Conservation (phyloP, 2,113 vertebrate species). For the Falco punctatus region DNA sequence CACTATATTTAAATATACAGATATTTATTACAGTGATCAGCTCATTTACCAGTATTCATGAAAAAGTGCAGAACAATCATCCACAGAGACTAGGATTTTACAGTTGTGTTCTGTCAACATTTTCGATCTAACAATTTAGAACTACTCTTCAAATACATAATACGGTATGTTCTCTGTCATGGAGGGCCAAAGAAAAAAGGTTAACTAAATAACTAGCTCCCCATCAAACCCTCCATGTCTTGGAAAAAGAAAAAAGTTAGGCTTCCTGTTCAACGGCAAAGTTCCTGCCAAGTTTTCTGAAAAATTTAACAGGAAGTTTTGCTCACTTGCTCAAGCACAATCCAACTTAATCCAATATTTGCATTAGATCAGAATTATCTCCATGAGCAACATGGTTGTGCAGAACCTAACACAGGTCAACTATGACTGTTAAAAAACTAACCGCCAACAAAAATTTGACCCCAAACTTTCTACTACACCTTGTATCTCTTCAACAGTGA, state of each 20-base stretch:
- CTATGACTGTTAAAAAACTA: not conserved
- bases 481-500: not conserved
- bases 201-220: not conserved
- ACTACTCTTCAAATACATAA: not conserved
- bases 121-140: not conserved
- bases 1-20: too few species aligned
- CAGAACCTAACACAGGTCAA: not conserved
- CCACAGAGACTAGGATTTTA: not conserved
- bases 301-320: not conserved
- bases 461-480: not conserved
- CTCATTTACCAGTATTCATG: not conserved
- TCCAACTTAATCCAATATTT: not conserved
- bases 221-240: not conserved
- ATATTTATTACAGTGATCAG: not conserved
- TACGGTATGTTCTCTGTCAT: not conserved
- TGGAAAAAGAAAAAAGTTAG: not conserved
- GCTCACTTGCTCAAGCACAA: not conserved
- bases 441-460: too few species aligned
- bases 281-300: not conserved
- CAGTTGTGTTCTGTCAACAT: not conserved
- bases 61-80: not conserved
- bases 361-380: not conserved
- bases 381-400: not conserved
- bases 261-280: not conserved
- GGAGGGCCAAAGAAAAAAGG: not conserved